A percentile compares a stretch with the other conserved stretches of the same genome.
Conservation (phyloP, 2,888 invertebrate genomes). For the Rapana venosa region DNA sequence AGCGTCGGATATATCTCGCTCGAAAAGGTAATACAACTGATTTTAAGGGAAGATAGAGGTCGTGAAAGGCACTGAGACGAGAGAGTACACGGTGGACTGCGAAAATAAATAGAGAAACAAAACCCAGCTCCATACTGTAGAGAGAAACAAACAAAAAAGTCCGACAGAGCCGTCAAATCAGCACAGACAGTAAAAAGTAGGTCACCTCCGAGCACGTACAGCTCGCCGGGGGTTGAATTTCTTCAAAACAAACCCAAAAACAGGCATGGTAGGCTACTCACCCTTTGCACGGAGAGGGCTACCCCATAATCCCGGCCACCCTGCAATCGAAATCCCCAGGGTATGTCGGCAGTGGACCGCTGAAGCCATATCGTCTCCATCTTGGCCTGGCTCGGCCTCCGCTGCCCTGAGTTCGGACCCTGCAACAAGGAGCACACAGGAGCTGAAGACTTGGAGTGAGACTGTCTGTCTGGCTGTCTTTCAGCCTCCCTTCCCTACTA, state of each 20-base stretch:
- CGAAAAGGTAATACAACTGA: too few species aligned
- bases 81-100: too few species aligned
- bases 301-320: constrained; percentile 75
- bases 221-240: background rate
- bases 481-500: background rate
- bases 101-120: too few species aligned
- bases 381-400: constrained; percentile 29
- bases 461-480: constrained; percentile 8
- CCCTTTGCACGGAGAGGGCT: constrained; percentile 75
- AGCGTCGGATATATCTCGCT: too few species aligned
- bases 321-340: constrained; percentile 78
- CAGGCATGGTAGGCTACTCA: constrained; percentile 55
- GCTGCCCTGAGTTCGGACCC: constrained; percentile 38
- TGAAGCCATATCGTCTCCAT: constrained; percentile 77
- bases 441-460: background rate
- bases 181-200: background rate
- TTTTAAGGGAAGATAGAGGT: too few species aligned
- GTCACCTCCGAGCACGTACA: constrained; percentile 20
- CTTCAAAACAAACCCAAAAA: background rate
- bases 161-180: too few species aligned
- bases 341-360: constrained; percentile 70
- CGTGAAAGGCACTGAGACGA: too few species aligned
- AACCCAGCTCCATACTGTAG: too few species aligned
- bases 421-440: constrained; percentile 39
- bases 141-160: too few species aligned